A percentile compares a stretch with the other conserved stretches of the same genome.
These are phyloP conservation scores for Clivina fossor DNA, from an alignment of 2,888 invertebrate genomes.

Conservation along the genomic window DNA sequence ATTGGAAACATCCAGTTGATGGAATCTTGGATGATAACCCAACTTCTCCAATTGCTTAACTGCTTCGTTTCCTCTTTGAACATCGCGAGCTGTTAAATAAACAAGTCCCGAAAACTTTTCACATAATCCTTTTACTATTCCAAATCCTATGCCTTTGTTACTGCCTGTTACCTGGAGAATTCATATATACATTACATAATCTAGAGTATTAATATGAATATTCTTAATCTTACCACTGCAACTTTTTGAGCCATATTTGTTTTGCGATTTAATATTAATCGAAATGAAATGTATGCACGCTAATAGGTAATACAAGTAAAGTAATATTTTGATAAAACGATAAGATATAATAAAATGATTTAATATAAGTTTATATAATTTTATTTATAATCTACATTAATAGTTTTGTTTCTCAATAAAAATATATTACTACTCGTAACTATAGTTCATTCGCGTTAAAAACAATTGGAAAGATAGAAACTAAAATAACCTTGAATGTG, in stretches of 20 bases:
- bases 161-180: slow-evolving; percentile 60
- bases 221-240: slow-evolving; percentile 19
- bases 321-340: no score
- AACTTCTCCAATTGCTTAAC: slow-evolving; percentile 45
- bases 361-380: no score
- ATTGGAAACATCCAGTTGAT: slow-evolving; percentile 65
- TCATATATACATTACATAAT: background rate
- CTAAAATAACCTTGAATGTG: no score
- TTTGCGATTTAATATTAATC: no score
- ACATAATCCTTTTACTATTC: slow-evolving; percentile 62
- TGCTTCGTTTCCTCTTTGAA: slow-evolving; percentile 57
- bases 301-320: no score
- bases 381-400: no score
- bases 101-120: slow-evolving; percentile 63
- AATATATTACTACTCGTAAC: no score
- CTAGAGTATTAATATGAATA: background rate
- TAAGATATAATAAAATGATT: no score
- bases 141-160: slow-evolving; percentile 66
- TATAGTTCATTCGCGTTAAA: no score
- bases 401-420: no score
- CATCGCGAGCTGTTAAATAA: slow-evolving; percentile 64
- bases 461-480: no score
- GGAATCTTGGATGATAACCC: slow-evolving; percentile 53
- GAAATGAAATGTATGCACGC: no score
- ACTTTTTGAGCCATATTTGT: slow-evolving; percentile 17